These are phyloP conservation scores for Cataglyphis cursor DNA, from an alignment of 2,888 invertebrate genomes.

Conservation along the genomic window DNA sequence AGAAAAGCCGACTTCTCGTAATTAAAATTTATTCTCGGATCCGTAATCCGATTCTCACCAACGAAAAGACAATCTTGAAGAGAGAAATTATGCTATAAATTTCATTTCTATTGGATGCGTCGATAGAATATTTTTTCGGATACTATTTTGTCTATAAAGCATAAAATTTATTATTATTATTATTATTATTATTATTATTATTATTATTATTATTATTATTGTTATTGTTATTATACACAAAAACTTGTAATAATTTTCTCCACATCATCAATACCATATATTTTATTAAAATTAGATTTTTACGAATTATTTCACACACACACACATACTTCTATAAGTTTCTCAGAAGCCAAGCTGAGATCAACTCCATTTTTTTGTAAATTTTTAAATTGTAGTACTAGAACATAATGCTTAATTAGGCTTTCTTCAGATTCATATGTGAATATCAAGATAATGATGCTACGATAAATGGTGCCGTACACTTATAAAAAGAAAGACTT, in stretches of 20 bases:
- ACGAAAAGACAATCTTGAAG: neutral
- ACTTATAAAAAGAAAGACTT: neutral
- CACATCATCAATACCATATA: neutral
- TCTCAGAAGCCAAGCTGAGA: too few species aligned
- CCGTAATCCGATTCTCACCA: neutral
- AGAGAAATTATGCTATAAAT: neutral
- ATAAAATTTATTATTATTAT: constrained; percentile 4
- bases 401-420: neutral
- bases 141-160: neutral
- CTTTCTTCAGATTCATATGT: neutral
- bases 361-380: neutral
- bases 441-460: neutral
- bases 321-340: too few species aligned
- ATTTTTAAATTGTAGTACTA: neutral
- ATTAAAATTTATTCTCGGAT: constrained; percentile 16
- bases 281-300: neutral
- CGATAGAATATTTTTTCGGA: neutral
- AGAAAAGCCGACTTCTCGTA: constrained; percentile 6
- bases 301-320: too few species aligned
- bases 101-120: neutral
- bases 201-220: too few species aligned
- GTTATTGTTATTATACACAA: neutral
- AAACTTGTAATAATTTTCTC: neutral
- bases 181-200: too few species aligned
- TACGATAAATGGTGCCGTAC: neutral